A percentile compares a stretch with the other conserved stretches of the same genome.
Evolutionary conservation across 2,797 vertebrate genomes (phyloP).

Genomic region (Leucoraja ocellata): DNA sequence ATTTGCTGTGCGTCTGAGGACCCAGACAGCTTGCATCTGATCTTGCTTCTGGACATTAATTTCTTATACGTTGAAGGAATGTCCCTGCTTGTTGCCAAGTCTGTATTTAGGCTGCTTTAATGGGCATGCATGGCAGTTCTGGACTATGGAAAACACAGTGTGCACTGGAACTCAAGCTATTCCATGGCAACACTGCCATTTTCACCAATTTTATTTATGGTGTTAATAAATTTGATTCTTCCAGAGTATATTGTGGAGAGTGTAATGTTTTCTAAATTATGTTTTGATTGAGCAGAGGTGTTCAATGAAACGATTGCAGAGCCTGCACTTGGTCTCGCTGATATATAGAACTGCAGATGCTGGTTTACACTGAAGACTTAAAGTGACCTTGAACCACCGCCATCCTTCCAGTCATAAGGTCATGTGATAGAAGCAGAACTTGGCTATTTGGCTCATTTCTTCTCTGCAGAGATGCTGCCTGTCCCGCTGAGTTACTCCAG

Average conservation of each 20-base stretch:
- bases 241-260: neutral
- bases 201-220: neutral
- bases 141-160: neutral
- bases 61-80: neutral
- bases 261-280: neutral
- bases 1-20: neutral
- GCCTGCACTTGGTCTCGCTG: too few relatives aligned
- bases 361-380: too few relatives aligned
- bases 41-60: neutral
- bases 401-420: too few relatives aligned
- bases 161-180: neutral
- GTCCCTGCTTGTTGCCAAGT: neutral
- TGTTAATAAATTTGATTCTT: too few relatives aligned
- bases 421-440: too few relatives aligned
- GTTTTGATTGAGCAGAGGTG: neutral
- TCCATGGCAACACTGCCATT: neutral
- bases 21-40: neutral
- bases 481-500: too few relatives aligned
- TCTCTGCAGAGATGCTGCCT: too few relatives aligned
- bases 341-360: too few relatives aligned
- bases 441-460: too few relatives aligned
- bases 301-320: too few relatives aligned
- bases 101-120: neutral
- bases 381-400: too few relatives aligned
- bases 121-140: neutral